Conservation (phyloP, 2,113 vertebrate genomes). For the Mystacornis crossleyi region DNA sequence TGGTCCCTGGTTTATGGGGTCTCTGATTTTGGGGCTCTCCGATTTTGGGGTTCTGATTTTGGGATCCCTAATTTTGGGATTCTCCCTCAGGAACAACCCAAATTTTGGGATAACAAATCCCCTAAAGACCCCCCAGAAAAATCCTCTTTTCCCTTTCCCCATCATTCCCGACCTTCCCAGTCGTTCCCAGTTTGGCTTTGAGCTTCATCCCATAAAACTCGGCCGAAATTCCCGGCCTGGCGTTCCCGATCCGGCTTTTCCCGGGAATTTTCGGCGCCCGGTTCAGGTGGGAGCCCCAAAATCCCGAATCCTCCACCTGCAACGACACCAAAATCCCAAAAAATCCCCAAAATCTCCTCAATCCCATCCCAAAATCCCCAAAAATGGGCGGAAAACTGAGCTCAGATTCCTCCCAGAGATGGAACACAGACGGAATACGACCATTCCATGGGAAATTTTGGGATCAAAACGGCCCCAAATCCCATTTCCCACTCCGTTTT, state of each 20-base stretch:
- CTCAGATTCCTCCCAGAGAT: not conserved
- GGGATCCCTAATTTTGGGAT: not conserved
- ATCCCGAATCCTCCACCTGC: not conserved
- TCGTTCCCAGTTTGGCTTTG: not conserved
- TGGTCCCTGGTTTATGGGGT: too few species aligned
- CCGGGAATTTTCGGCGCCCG: not conserved
- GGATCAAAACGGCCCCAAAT: not conserved
- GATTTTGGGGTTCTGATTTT: not conserved
- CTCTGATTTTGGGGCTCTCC: not conserved
- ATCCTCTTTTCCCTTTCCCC: not conserved
- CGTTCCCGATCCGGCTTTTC: not conserved
- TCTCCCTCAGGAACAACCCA: not conserved
- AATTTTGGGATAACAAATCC: not conserved
- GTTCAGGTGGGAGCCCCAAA: not conserved
- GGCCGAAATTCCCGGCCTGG: not conserved
- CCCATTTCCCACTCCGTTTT: not conserved
- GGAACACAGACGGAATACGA: not conserved
- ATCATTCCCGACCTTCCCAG: not conserved
- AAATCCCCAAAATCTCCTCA: not conserved
- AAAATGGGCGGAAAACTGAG: not conserved
- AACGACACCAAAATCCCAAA: not conserved
- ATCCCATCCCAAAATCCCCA: not conserved
- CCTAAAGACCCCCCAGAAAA: not conserved
- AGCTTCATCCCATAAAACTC: not conserved
- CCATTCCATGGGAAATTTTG: not conserved